Conservation (phyloP, 53 echinoderm and acorn worm genomes). For the Echinarachnius parma region DNA sequence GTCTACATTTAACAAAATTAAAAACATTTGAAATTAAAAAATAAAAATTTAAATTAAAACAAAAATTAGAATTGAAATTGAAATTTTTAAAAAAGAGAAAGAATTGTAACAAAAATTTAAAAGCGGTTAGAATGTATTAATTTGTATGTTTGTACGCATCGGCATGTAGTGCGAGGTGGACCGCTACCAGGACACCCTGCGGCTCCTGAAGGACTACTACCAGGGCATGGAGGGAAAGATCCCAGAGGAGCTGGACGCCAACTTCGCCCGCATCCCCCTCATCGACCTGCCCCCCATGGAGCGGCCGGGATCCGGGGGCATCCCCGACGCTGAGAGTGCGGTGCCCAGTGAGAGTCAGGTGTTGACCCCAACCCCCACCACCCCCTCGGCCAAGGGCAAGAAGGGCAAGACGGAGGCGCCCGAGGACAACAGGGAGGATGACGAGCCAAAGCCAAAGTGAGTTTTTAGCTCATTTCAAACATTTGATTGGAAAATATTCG, state of each 20-base stretch:
- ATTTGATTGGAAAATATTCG: too few relatives aligned
- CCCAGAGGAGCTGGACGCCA: constrained; percentile 77
- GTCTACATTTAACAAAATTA: too few relatives aligned
- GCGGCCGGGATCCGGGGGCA: constrained; percentile 62
- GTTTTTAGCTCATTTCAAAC: too few relatives aligned
- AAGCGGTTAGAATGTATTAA: too few relatives aligned
- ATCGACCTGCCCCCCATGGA: constrained; percentile 81
- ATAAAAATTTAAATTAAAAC: too few relatives aligned
- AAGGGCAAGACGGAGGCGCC: constrained; percentile 73
- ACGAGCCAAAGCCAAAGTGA: constrained; percentile 79
- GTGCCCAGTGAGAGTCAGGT: constrained; percentile 74
- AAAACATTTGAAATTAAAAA: too few relatives aligned
- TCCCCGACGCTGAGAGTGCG: constrained; percentile 53
- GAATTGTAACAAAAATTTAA: too few relatives aligned
- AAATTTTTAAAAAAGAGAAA: too few relatives aligned
- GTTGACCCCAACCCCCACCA: constrained; percentile 57
- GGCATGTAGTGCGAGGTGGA: constrained; percentile 97
- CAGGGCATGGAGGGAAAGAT: constrained; percentile 98
- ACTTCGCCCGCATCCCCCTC: constrained; percentile 83
- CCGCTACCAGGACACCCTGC: constrained; percentile 93
- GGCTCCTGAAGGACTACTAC: constrained; percentile 96
- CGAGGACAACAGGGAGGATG: constrained; percentile 56
- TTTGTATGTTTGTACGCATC: too few relatives aligned
- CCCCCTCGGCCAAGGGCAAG: constrained; percentile 86
- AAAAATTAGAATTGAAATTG: too few relatives aligned